Conservation (phyloP, 2,113 vertebrate species). For the Phylloscopus trochiloides region DNA sequence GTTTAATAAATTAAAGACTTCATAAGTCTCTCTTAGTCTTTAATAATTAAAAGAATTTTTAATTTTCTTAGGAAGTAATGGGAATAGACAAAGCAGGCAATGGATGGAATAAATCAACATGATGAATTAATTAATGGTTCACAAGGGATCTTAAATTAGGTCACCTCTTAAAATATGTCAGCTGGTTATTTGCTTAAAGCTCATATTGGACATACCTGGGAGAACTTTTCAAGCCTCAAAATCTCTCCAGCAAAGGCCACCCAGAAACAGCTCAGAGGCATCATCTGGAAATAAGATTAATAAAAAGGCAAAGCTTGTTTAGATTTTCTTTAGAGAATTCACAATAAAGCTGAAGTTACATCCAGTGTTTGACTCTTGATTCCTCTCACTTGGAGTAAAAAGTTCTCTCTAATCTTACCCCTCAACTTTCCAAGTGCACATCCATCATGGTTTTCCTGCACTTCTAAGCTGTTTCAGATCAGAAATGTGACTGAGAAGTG, state of each 20-base stretch:
- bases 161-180: slow-evolving; percentile 55
- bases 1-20: slow-evolving; percentile 55
- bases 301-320: background rate
- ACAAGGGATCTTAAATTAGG: slow-evolving; percentile 57
- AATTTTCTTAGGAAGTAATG: slow-evolving; percentile 59
- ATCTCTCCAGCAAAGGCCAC: background rate
- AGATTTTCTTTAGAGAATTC: background rate
- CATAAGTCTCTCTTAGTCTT: slow-evolving; percentile 22
- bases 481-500: background rate
- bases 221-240: slow-evolving; percentile 12
- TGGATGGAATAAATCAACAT: slow-evolving; percentile 64
- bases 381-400: background rate
- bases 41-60: slow-evolving; percentile 66
- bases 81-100: slow-evolving; percentile 59
- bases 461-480: background rate
- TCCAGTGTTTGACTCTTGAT: background rate
- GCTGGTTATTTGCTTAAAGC: slow-evolving; percentile 32
- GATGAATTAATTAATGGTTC: slow-evolving; percentile 66
- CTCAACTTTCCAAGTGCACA: background rate
- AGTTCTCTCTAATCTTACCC: background rate
- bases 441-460: background rate
- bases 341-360: background rate
- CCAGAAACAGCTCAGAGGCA: background rate
- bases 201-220: background rate
- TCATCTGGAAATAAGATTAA: background rate